These are phyloP conservation scores for Esperia sulphurella DNA, from an alignment of 2,888 invertebrate genomes.

Conservation along the genomic window DNA sequence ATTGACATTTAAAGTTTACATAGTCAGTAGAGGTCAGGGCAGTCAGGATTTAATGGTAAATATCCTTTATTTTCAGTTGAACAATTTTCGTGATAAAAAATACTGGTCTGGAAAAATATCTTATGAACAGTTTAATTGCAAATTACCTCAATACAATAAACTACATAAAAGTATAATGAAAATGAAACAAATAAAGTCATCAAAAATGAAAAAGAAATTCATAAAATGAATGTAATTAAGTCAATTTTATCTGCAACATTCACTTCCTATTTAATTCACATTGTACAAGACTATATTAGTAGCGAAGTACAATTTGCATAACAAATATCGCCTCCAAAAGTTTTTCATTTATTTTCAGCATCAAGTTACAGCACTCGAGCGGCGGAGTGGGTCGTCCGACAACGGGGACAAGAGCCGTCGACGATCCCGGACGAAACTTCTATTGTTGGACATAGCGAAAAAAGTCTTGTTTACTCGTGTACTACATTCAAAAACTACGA, in stretches of 20 bases:
- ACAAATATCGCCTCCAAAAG: constrained; percentile 28
- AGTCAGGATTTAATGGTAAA: no score
- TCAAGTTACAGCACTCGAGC: constrained; percentile 23
- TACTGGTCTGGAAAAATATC: no score
- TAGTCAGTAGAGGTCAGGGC: no score
- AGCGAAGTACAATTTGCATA: constrained; percentile 7
- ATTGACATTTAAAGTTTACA: no score
- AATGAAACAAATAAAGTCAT: no score
- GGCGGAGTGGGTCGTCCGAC: constrained; percentile 32
- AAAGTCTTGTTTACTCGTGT: neutral
- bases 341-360: constrained; percentile 34
- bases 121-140: no score
- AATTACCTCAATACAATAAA: no score
- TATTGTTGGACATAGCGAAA: constrained; percentile 19
- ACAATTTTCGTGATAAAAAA: no score
- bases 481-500: neutral
- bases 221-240: no score
- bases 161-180: no score
- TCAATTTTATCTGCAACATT: neutral
- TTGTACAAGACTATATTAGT: neutral
- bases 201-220: no score
- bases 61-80: no score
- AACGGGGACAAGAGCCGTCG: constrained; percentile 42
- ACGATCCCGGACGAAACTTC: constrained; percentile 31
- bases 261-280: neutral